These are phyloP conservation scores for Micromesistius poutassou DNA, from an alignment of 2,797 vertebrate species.

Conservation along the genomic window DNA sequence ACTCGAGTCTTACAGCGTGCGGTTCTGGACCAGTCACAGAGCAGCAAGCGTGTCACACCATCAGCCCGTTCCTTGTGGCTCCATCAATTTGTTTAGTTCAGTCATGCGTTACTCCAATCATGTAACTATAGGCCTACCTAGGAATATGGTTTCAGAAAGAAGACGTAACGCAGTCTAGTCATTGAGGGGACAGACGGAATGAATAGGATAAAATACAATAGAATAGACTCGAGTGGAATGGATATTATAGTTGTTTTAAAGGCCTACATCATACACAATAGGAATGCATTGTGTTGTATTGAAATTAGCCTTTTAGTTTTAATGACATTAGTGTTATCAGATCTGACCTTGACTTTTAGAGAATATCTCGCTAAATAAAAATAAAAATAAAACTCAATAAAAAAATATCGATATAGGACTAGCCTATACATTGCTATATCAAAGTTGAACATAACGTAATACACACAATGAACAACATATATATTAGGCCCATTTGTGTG, in stretches of 20 bases:
- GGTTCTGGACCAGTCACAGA: slow-evolving; percentile 57
- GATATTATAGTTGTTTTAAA: neutral
- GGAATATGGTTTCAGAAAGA: neutral
- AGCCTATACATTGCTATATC: too few species aligned
- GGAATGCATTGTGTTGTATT: neutral
- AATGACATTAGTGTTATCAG: too few species aligned
- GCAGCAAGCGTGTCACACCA: slow-evolving; percentile 68
- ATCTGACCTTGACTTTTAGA: too few species aligned
- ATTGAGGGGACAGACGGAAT: too few species aligned
- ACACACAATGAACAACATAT: neutral
- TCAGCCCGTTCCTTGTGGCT: slow-evolving; percentile 15
- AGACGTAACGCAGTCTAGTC: neutral
- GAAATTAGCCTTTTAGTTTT: neutral
- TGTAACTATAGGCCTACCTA: neutral
- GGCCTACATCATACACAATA: neutral
- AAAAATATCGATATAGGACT: too few species aligned
- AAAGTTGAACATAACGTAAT: neutral
- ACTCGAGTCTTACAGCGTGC: slow-evolving; percentile 27
- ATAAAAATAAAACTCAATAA: too few species aligned
- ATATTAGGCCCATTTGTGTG: neutral
- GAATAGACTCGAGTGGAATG: neutral
- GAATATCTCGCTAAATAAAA: too few species aligned
- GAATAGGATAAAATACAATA: neutral
- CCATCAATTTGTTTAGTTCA: neutral
- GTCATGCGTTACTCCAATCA: neutral